These are phyloP conservation scores for Cantharis nigra DNA, from an alignment of 2,888 invertebrate species.

Conservation along the genomic window DNA sequence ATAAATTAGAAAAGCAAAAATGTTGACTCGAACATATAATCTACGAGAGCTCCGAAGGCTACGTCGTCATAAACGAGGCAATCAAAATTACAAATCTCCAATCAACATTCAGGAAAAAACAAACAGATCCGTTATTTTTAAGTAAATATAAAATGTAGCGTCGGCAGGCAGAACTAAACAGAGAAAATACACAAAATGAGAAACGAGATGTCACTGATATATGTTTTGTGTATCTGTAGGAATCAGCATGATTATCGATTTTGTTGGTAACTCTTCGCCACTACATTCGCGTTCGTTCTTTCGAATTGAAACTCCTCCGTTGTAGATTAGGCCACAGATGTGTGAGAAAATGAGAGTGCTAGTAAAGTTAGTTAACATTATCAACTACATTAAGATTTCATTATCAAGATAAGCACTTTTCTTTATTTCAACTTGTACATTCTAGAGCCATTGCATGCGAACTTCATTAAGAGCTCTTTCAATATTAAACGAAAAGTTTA, in stretches of 20 bases:
- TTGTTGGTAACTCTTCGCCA: constrained; percentile 21
- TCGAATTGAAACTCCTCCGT: constrained; percentile 20
- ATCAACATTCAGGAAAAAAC: constrained; percentile 25
- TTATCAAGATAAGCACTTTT: background rate
- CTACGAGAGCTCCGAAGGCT: background rate
- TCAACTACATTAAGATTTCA: background rate
- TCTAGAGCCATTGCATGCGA: background rate
- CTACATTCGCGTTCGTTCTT: constrained; percentile 14
- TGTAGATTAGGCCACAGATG: constrained; percentile 23
- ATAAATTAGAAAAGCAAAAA: background rate
- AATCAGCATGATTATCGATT: constrained; percentile 38
- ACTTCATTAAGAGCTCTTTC: background rate
- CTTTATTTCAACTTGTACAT: background rate
- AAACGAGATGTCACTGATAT: constrained; percentile 39
- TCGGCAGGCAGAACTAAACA: constrained; percentile 13
- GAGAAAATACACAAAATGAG: constrained; percentile 31
- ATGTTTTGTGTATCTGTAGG: constrained; percentile 36
- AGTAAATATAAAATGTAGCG: constrained; percentile 18
- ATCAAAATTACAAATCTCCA: constrained; percentile 24
- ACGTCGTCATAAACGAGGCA: constrained; percentile 13
- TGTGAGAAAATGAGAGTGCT: constrained; percentile 23
- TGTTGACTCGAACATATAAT: background rate
- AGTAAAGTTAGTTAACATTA: constrained; percentile 19
- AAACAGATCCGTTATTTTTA: constrained; percentile 19
- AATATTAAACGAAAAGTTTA: background rate